These are phyloP conservation scores for Corydoras maculifer DNA, from an alignment of 2,113 vertebrate genomes.

Conservation along the genomic window DNA sequence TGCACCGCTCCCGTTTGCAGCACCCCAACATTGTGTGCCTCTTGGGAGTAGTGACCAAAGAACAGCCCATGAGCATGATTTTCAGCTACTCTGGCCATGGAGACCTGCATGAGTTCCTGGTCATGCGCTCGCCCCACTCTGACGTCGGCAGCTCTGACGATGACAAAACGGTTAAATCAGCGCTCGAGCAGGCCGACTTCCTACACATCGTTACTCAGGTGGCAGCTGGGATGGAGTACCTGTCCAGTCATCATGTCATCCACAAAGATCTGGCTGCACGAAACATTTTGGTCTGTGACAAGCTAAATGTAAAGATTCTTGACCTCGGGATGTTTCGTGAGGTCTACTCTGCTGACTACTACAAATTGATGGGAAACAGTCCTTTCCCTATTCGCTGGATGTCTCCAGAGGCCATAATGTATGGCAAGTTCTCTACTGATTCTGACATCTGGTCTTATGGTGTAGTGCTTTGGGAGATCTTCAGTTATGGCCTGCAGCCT, in stretches of 20 bases:
- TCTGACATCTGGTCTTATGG: constrained; percentile 96
- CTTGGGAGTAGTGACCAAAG: constrained; percentile 84
- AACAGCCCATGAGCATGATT: constrained; percentile 90
- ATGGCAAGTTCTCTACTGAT: constrained; percentile 88
- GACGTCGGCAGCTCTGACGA: constrained; percentile 92
- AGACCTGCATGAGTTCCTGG: constrained; percentile 90
- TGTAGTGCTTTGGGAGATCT: constrained; percentile 93
- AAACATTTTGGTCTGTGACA: constrained; percentile 90
- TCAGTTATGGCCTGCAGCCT: constrained; percentile 93
- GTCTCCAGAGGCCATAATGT: constrained; percentile 90
- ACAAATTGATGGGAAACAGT: constrained; percentile 77
- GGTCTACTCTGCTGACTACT: constrained; percentile 94
- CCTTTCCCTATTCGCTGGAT: constrained; percentile 94
- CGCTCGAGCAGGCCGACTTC: constrained; percentile 88
- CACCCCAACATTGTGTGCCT: constrained; percentile 87
- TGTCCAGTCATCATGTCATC: constrained; percentile 84
- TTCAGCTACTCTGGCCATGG: constrained; percentile 85
- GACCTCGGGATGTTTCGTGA: constrained; percentile 91
- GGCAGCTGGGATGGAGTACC: constrained; percentile 93
- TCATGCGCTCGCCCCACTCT: constrained; percentile 89
- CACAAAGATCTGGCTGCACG: constrained; percentile 94
- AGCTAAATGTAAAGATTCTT: constrained; percentile 85
- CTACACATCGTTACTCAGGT: constrained; percentile 87
- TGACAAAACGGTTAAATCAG: constrained; percentile 85
- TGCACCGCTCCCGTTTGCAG: constrained; percentile 79